Base-by-base conservation (phyloP, 2,113 vertebrate genomes). In the Apteryx owenii region DNA sequence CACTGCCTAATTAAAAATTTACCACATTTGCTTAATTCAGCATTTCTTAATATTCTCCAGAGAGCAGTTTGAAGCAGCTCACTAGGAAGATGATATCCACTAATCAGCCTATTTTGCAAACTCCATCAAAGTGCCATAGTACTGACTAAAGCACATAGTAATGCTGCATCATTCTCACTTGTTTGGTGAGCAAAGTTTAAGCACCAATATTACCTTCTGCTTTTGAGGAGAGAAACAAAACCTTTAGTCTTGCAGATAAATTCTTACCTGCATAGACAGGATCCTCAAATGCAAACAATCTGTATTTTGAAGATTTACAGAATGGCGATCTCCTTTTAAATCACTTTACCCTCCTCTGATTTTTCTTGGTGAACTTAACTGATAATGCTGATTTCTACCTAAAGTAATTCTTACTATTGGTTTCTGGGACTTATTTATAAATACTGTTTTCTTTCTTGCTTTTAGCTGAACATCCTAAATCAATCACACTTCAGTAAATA, bases 1-100 rank as follows among this genome's bases (percentile, higher is more conserved):
- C 20, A 48, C 12, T 70, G 29, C 17, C 85, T 68, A 84, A 31
- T 88, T 81, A 93, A 97, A 95, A 85, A 96, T 70, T 89, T 78
- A 93, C 48, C 66, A 62, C 38, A 72, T 71, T 62, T 58, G 95
- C n/a, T 89, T 91, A 91, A 96, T 51, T 91, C 72, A 81, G 69
- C 36, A 48, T 80, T 81, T 53, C 84, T 81, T 81, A 60, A 80
- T 31, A 28, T 61, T 92, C 78, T 93, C 89, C 68, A 56, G 76
- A 89, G 75, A 87, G n/a, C 36, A 89, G 15, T 81, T 90, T 53
- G 71, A 83, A 92, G 66, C 58, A 84, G 28, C 62, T 93, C 44
- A 69, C 25, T 36, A 33, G 86, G 61, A 62, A 70, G 86, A 62
- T 51, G 78, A 96, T 66, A 79, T 3, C 26, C 50, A 92, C 91